A percentile compares a stretch with the other conserved stretches of the same genome.
Conservation (phyloP, 2,113 vertebrate species). For the Neotoma lepida region DNA sequence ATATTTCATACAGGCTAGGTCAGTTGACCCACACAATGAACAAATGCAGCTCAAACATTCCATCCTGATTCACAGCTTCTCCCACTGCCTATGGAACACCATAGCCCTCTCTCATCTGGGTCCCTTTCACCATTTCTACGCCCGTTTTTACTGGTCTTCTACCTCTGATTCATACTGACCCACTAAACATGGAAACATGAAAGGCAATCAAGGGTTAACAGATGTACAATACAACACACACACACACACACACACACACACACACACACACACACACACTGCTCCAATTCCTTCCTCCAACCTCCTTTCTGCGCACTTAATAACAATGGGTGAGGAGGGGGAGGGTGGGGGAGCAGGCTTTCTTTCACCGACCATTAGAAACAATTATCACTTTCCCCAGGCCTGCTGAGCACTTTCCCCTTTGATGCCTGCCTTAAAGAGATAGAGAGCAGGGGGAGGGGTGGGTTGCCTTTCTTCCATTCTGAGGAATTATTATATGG, state of each 20-base stretch:
- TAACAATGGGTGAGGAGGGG: background rate
- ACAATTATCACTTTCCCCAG: slow-evolving; percentile 72
- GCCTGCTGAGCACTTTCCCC: slow-evolving; percentile 60
- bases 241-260: background rate
- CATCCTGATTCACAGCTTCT: background rate
- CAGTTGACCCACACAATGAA: fast-evolving
- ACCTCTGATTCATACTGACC: background rate
- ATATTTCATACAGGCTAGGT: background rate
- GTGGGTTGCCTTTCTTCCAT: slow-evolving; percentile 48
- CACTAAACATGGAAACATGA: background rate
- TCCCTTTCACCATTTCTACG: background rate
- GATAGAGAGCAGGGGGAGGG: slow-evolving; percentile 42
- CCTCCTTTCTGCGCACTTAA: slow-evolving; percentile 54
- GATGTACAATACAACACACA: background rate
- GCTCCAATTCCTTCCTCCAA: background rate
- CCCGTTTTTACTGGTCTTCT: background rate
- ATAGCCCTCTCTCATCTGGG: background rate
- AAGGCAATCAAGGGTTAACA: slow-evolving; percentile 46
- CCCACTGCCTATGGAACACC: background rate
- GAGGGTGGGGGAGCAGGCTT: background rate
- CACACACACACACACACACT: background rate
- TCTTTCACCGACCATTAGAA: slow-evolving; percentile 65
- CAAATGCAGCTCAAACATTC: background rate
- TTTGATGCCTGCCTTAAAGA: slow-evolving; percentile 73
- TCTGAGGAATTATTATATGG: slow-evolving; percentile 70